phyloP scores from a whole-genome alignment of 2,888 invertebrate genomes.

The Pseudeuparius sepicola region DNA sequence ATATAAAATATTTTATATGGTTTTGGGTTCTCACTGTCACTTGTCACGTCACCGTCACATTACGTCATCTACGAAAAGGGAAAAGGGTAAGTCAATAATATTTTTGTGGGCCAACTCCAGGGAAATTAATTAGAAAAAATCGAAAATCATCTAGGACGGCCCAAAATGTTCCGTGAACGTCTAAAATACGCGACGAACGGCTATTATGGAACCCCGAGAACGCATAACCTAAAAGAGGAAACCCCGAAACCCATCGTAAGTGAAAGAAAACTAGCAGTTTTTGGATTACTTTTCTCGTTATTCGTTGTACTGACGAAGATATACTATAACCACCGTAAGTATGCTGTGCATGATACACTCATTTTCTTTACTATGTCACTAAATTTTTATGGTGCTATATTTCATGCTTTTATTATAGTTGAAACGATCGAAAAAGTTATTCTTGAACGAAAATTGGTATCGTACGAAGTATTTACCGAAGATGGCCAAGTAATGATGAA shows the following conservation, averaged over 20 bases:
- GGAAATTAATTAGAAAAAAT: too few relatives aligned
- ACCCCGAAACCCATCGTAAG: conserved; percentile 22
- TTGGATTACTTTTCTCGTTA: conserved; percentile 32
- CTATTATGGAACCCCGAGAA: conserved; percentile 19
- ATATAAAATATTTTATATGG: too few relatives aligned
- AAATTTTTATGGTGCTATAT: conserved; percentile 1
- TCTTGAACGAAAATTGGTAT: conserved; percentile 31
- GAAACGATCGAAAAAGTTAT: conserved; percentile 23
- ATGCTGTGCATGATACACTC: conserved; percentile 9
- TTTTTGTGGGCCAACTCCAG: too few relatives aligned
- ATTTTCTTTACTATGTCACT: neutral
- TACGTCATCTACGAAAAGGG: too few relatives aligned
- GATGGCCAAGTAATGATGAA: conserved; percentile 35
- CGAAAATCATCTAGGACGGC: too few relatives aligned
- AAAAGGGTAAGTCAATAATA: too few relatives aligned
- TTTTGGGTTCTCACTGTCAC: too few relatives aligned
- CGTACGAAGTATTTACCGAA: conserved; percentile 30
- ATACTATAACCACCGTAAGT: conserved; percentile 33
- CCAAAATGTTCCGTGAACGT: conserved; percentile 24
- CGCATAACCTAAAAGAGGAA: conserved; percentile 20
- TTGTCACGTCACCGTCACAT: too few relatives aligned
- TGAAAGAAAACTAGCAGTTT: conserved; percentile 33
- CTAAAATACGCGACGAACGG: conserved; percentile 18
- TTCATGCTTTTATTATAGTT: conserved; percentile 19
- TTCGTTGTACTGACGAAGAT: conserved; percentile 31